These are phyloP conservation scores for Rattus norvegicus DNA, from an alignment of 2,113 vertebrate genomes.

Conservation along the genomic window GRCr8 NC_086019.1:130529501-130530000, in stretches of 20 bases:
- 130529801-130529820: not conserved
- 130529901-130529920: not conserved
- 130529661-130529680: not conserved
- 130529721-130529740: not conserved
- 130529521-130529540: not conserved
- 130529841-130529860: not conserved
- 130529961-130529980: conserved; percentile 13
- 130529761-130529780: not conserved
- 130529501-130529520: not conserved
- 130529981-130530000: conserved; percentile 24
- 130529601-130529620: not conserved
- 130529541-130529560: not conserved
- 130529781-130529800: not conserved
- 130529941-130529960: conserved; percentile 34
- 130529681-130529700: not conserved
- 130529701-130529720: not conserved
- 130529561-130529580: not conserved
- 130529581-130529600: not conserved
- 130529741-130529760: conserved; percentile 10
- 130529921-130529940: not conserved
- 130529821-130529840: conserved; percentile 37
- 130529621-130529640: not conserved
- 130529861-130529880: not conserved
- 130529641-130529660: not conserved
- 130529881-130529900: conserved; percentile 14